A percentile compares a stretch with the other conserved stretches of the same genome.
phyloP scores from a whole-genome alignment of 2,113 vertebrate species.

The Paracanthobrama guichenoti region DNA sequence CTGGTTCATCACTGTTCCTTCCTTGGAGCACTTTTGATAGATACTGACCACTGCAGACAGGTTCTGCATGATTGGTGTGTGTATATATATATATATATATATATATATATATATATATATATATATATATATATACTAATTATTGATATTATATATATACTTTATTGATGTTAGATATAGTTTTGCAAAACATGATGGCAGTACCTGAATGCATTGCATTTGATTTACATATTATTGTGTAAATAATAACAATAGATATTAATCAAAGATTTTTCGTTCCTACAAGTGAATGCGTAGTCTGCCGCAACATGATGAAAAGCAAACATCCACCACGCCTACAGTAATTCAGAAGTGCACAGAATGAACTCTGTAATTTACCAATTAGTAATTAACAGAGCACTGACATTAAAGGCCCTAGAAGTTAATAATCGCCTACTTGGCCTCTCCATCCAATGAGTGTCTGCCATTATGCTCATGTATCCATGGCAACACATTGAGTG shows the following conservation, averaged over 20 bases:
- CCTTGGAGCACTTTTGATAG: too few relatives aligned
- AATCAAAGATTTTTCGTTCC: not conserved
- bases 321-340: conserved; percentile 19
- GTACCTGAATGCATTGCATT: not conserved
- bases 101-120: too few relatives aligned
- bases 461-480: conserved; percentile 46
- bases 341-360: not conserved
- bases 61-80: too few relatives aligned
- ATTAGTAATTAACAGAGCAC: conserved; percentile 43
- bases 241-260: not conserved
- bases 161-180: not conserved
- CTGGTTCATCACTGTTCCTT: too few relatives aligned
- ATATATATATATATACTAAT: too few relatives aligned
- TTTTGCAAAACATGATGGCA: not conserved
- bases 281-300: not conserved
- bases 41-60: too few relatives aligned
- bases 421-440: conserved; percentile 27
- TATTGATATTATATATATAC: not conserved
- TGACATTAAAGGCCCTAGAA: conserved; percentile 28
- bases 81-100: too few relatives aligned
- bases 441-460: conserved; percentile 38
- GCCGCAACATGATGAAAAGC: not conserved
- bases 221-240: not conserved
- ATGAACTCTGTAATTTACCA: conserved; percentile 36
- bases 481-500: conserved; percentile 38